Base-by-base conservation (phyloP, 2,888 invertebrate genomes). In the Sceliomorpha sp. region DNA sequence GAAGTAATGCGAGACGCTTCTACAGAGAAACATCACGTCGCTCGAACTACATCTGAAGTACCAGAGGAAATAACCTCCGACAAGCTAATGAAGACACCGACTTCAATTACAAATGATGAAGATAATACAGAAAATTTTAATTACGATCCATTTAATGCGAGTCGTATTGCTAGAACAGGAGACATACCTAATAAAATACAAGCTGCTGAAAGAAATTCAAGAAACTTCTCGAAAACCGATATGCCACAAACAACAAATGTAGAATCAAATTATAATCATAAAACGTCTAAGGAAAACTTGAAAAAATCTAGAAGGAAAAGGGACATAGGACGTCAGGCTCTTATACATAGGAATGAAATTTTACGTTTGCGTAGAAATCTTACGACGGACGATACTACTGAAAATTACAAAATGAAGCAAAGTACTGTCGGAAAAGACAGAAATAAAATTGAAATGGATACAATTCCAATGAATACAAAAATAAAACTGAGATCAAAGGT, bases 51-150 rank as follows among this genome's bases (percentile, higher is more conserved):
- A 12, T n/a, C n/a, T 3, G 4, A 15, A 32, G 14, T 34, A 45
- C 40, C 34, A 14, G 69, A 75, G 45, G 47, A 45, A 2, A 66
- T 72, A 29, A 73, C 78, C 12, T 74, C 73, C 0, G 72, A 63
- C 5, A 77, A 75, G 26, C 74, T 75, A 5, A 70, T 76, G 20
- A 76, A 77, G 32, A 74, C 77, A 8, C 60, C 79, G 44, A 68
- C 56, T 2, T 44, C 79, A 20, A 75, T 80, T 42, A 72, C 75
- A 2, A 75, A 76, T 60, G 71, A 76, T 14, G 80, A 79, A 47
- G 70, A 68, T 20, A 62, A n/a, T 5, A 1, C 14, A 6, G 40
- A 40, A 7, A 32, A 47, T 4, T 6, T 4, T 39, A 48, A 42
- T 32, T 27, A 13, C 17, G 8, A 29, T 29, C n/a, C 29, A 5